Percentiles rank a stretch among this genome's conserved stretches.
Conservation (phyloP, 2,113 vertebrate genomes). For the Cinclus mexicanus region DNA sequence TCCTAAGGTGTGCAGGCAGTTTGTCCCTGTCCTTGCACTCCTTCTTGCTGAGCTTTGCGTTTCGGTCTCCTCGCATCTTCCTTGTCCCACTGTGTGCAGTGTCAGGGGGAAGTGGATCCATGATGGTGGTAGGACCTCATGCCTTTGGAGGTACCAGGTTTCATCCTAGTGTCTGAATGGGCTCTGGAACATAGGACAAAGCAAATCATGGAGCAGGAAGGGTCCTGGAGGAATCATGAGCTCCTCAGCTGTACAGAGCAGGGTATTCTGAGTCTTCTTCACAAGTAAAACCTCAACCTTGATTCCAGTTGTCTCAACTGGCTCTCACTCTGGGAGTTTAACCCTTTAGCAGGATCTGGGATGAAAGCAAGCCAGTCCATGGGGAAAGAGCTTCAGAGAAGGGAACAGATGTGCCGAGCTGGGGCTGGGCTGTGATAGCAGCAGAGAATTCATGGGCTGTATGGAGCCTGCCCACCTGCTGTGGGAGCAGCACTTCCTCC, state of each 20-base stretch:
- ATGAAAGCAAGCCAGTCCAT: neutral
- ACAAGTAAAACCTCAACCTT: neutral
- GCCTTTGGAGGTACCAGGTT: neutral
- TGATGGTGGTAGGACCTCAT: neutral
- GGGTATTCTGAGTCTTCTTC: neutral
- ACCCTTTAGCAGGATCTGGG: neutral
- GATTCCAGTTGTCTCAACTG: neutral
- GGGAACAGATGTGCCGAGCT: neutral
- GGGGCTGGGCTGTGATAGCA: neutral
- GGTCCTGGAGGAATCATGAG: neutral
- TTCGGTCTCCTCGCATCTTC: neutral
- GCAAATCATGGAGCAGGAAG: neutral
- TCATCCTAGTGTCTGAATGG: neutral
- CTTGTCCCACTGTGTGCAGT: neutral
- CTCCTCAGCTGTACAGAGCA: neutral
- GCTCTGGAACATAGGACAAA: neutral
- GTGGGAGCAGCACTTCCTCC: neutral
- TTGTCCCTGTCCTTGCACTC: neutral
- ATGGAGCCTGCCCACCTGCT: neutral
- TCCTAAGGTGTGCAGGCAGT: neutral
- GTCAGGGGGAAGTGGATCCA: neutral
- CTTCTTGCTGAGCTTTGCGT: neutral
- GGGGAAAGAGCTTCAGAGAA: neutral
- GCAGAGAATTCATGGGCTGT: neutral
- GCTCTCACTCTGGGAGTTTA: neutral